A percentile compares a stretch with the other conserved stretches of the same genome.
These are phyloP conservation scores for Gallinago jamesoni DNA, from an alignment of 2,113 vertebrate species.

Conservation along the genomic window DNA sequence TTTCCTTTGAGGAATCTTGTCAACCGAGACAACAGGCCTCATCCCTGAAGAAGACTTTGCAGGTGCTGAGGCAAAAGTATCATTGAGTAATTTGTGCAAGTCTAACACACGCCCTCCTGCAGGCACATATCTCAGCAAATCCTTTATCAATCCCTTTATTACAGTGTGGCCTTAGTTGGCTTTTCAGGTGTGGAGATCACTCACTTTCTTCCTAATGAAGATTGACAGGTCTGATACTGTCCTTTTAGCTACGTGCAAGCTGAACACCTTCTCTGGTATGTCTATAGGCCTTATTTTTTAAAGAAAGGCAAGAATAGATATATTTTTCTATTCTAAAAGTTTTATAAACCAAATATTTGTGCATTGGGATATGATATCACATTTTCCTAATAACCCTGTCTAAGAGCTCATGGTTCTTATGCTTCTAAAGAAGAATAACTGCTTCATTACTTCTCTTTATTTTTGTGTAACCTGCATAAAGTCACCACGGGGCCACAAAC, in stretches of 20 bases:
- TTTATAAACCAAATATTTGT: neutral
- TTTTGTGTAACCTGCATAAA: neutral
- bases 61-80: neutral
- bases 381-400: neutral
- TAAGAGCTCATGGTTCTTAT: neutral
- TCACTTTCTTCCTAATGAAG: neutral
- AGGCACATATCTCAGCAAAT: neutral
- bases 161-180: neutral
- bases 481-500: neutral
- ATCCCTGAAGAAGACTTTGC: neutral
- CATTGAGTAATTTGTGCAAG: fast-evolving
- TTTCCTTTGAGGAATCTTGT: neutral
- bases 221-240: neutral
- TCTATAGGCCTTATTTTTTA: neutral
- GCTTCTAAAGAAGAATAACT: neutral
- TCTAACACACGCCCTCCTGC: neutral
- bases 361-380: neutral
- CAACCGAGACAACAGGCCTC: neutral
- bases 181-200: neutral
- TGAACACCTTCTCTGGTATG: neutral
- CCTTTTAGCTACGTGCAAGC: neutral
- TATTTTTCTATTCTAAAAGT: neutral
- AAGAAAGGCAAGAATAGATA: neutral
- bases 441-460: neutral
- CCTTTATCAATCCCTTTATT: neutral